Evolutionary conservation across 2,113 vertebrate species (phyloP).

Genomic region (Acanthochromis polyacanthus): DNA sequence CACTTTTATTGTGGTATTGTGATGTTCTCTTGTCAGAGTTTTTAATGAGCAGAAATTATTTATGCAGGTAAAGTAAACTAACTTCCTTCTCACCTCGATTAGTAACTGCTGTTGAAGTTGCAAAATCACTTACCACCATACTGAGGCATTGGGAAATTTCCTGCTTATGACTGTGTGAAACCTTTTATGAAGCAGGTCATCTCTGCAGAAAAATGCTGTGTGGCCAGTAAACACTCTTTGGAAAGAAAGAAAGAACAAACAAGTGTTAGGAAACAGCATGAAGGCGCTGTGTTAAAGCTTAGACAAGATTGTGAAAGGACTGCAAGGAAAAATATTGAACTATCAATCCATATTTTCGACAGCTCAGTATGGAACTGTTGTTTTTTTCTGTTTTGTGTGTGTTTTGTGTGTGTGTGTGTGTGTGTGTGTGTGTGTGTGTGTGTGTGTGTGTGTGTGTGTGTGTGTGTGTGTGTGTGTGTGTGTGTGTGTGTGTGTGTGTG

Average conservation of each 20-base stretch:
- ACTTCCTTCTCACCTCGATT: neutral
- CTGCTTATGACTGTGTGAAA: neutral
- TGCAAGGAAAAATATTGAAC: constrained; percentile 26
- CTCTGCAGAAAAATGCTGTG: neutral
- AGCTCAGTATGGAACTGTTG: constrained; percentile 14
- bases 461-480: constrained; percentile 17
- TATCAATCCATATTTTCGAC: constrained; percentile 19
- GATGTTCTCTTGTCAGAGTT: neutral
- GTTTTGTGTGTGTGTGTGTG: constrained; percentile 11
- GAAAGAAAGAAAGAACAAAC: constrained; percentile 3
- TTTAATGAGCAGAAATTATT: neutral
- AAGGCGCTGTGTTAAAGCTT: constrained; percentile 3
- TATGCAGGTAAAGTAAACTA: neutral
- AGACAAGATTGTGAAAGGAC: constrained; percentile 12
- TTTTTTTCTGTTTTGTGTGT: constrained; percentile 4
- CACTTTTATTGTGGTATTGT: neutral
- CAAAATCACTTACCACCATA: neutral
- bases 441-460: constrained; percentile 9
- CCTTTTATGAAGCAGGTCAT: neutral
- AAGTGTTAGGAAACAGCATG: neutral
- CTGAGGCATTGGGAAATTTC: neutral
- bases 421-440: constrained; percentile 12
- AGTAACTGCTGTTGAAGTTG: neutral
- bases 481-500: constrained; percentile 12
- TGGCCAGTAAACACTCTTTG: neutral